Percentiles rank a stretch among this genome's conserved stretches.
These are phyloP conservation scores for Enteromius argenteus DNA, from an alignment of 2,797 vertebrate species.

Conservation along the genomic window DNA sequence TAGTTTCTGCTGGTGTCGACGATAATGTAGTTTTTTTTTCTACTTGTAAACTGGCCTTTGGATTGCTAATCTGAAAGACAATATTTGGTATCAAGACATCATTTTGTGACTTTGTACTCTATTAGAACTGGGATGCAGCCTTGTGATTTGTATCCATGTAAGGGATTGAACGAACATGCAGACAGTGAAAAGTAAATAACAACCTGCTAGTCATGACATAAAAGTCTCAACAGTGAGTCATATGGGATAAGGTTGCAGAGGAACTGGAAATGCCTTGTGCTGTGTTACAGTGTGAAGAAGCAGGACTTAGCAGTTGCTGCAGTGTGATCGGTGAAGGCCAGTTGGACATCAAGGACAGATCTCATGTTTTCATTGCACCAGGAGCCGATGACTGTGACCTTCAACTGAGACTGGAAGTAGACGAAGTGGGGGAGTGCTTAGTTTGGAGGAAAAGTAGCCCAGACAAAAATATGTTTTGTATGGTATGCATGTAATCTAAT, in stretches of 20 bases:
- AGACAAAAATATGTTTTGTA: background rate
- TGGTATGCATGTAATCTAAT: background rate
- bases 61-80: background rate
- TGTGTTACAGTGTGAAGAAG: background rate
- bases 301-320: constrained; percentile 13
- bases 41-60: background rate
- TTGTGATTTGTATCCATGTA: background rate
- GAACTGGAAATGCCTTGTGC: background rate
- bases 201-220: background rate
- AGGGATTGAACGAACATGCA: background rate
- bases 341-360: constrained; percentile 22
- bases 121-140: background rate
- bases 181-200: background rate
- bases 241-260: background rate
- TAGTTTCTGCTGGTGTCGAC: background rate
- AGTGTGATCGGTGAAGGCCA: constrained; percentile 33
- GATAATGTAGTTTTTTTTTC: background rate
- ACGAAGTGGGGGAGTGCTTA: background rate
- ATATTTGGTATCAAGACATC: background rate
- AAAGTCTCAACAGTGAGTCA: background rate
- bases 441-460: background rate
- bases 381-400: constrained; percentile 7
- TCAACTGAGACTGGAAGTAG: background rate
- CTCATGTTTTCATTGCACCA: constrained; percentile 1
- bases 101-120: background rate